Percentiles rank a stretch among this genome's conserved stretches.
Conservation (phyloP, 2,888 invertebrate genomes). For the Microchrysa polita region DNA sequence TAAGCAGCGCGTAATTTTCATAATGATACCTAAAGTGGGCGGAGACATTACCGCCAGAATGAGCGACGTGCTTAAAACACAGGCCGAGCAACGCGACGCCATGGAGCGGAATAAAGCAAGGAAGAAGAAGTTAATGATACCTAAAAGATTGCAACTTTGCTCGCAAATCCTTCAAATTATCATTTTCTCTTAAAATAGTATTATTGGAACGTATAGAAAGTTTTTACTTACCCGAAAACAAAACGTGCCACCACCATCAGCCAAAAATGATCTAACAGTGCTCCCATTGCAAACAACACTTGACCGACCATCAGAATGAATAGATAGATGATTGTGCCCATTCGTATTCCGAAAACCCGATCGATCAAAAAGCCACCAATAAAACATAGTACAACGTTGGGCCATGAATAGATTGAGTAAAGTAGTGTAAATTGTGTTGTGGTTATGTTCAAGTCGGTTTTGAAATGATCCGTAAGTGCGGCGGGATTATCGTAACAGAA, state of each 20-base stretch:
- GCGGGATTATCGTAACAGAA: slow-evolving; percentile 98
- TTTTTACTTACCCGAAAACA: slow-evolving; percentile 82
- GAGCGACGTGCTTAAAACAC: too few species aligned
- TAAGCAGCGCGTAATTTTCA: too few species aligned
- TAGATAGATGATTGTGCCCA: slow-evolving; percentile 93
- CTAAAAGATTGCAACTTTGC: too few species aligned
- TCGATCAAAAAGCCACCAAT: slow-evolving; percentile 96
- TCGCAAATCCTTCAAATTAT: too few species aligned
- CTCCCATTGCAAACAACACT: slow-evolving; percentile 86
- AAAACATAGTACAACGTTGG: slow-evolving; percentile 94
- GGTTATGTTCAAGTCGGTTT: slow-evolving; percentile 79
- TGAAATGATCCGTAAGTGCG: slow-evolving; percentile 89
- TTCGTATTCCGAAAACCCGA: slow-evolving; percentile 90
- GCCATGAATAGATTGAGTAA: slow-evolving; percentile 97
- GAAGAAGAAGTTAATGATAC: too few species aligned
- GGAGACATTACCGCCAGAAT: too few species aligned
- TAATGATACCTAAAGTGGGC: too few species aligned
- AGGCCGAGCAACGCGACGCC: too few species aligned
- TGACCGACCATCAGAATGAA: slow-evolving; percentile 88
- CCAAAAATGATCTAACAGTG: slow-evolving; percentile 80
- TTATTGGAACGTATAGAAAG: too few species aligned
- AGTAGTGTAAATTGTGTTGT: slow-evolving; percentile 86
- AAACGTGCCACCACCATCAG: slow-evolving; percentile 93
- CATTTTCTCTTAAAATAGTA: too few species aligned
- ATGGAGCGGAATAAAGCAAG: too few species aligned